A percentile compares a stretch with the other conserved stretches of the same genome.
Conservation (phyloP, 2,113 vertebrate species). For the Crotophaga sulcirostris region DNA sequence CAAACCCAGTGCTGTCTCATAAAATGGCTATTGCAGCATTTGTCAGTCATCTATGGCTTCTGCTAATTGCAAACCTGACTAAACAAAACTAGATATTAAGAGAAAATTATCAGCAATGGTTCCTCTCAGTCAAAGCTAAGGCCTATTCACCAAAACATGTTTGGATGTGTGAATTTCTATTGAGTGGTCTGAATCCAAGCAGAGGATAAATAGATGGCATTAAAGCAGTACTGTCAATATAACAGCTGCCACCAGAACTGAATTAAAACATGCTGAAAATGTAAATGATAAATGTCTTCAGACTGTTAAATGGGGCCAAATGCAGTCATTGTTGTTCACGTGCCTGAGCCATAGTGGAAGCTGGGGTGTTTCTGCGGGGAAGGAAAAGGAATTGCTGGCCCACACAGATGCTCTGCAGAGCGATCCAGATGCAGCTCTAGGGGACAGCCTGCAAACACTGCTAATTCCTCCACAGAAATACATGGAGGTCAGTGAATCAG, state of each 20-base stretch:
- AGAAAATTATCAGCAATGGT: background rate
- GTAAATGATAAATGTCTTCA: background rate
- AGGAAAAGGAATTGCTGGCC: background rate
- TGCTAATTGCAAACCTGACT: background rate
- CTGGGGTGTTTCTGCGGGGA: background rate
- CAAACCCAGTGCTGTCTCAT: background rate
- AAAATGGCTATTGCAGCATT: background rate
- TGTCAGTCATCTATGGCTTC: background rate
- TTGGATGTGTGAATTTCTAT: background rate
- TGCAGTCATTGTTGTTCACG: background rate
- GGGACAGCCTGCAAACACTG: background rate
- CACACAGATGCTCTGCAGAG: background rate
- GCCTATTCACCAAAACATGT: background rate
- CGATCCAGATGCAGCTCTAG: background rate
- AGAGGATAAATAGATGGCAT: background rate
- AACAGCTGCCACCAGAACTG: slow-evolving; percentile 7
- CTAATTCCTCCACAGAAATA: background rate
- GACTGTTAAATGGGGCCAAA: background rate
- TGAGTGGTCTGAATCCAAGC: background rate
- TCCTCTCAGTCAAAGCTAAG: background rate
- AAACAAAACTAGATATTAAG: background rate
- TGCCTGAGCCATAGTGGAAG: background rate
- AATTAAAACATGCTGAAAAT: background rate
- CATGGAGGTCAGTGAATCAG: background rate
- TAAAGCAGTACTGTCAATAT: background rate